phyloP scores from a whole-genome alignment of 2,888 invertebrate genomes.

The Drosophila stalkeri region DNA sequence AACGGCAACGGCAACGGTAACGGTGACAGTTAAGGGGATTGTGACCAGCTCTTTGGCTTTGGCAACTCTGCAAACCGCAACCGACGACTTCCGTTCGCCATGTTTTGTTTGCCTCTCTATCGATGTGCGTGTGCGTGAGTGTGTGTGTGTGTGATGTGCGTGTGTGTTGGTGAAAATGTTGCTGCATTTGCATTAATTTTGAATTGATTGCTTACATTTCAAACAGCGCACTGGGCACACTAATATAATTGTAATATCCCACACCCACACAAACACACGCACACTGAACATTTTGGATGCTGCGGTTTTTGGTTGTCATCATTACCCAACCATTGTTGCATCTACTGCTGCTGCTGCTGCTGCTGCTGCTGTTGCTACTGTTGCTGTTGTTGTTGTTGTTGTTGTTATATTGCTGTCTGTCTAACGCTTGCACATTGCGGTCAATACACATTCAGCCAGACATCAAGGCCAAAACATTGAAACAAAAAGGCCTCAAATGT shows the following conservation, averaged over 20 bases:
- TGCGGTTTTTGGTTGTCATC: constrained; percentile 80
- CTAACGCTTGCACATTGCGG: constrained; percentile 62
- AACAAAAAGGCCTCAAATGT: constrained; percentile 31
- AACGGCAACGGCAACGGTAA: constrained; percentile 42
- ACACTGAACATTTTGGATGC: constrained; percentile 41
- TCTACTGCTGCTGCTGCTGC: too few species aligned
- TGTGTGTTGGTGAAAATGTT: constrained; percentile 59
- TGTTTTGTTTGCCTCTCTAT: constrained; percentile 69
- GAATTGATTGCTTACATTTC: constrained; percentile 81
- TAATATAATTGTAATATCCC: constrained; percentile 79
- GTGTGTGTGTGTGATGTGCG: constrained; percentile 12
- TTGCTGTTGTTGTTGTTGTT: constrained; percentile 57
- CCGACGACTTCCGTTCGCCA: constrained; percentile 78
- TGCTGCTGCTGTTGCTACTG: constrained; percentile 33
- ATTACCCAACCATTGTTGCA: constrained; percentile 75
- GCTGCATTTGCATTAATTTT: constrained; percentile 81
- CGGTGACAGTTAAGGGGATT: constrained; percentile 29
- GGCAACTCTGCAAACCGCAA: constrained; percentile 67
- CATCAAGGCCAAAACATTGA: constrained; percentile 60
- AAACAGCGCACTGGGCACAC: constrained; percentile 56
- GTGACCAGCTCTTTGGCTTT: constrained; percentile 45
- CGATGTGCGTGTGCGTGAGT: constrained; percentile 10
- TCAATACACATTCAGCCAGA: constrained; percentile 60
- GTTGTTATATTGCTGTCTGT: constrained; percentile 29
- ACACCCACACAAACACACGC: constrained; percentile 12